Percentiles rank a stretch among this genome's conserved stretches.
phyloP scores from a whole-genome alignment of 2,113 vertebrate species.

The Alouatta palliata region DNA sequence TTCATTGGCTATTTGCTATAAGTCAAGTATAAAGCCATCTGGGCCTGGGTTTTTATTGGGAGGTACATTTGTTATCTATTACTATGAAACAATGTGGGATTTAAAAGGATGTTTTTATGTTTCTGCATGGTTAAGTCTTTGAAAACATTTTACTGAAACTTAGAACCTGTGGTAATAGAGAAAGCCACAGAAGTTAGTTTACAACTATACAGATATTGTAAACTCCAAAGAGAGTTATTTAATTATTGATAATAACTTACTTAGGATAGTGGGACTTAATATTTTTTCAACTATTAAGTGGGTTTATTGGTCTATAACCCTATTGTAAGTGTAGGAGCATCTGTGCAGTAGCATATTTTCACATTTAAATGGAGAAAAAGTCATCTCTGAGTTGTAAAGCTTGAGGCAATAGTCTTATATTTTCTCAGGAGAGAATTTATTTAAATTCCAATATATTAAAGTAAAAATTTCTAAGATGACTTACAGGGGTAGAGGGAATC shows the following conservation, averaged over 20 bases:
- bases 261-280: not conserved
- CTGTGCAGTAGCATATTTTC: not conserved
- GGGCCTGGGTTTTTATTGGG: not conserved
- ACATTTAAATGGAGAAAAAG: not conserved
- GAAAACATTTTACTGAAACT: not conserved
- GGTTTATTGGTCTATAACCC: not conserved
- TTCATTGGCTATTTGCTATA: not conserved
- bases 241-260: not conserved
- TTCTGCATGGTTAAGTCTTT: not conserved
- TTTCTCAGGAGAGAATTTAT: not conserved
- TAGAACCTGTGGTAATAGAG: not conserved
- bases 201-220: not conserved
- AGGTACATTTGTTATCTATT: not conserved
- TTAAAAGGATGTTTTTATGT: not conserved
- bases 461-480: not conserved
- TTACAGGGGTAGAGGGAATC: not conserved
- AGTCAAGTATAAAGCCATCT: not conserved
- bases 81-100: not conserved
- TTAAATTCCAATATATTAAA: constrained; percentile 10
- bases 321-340: not conserved
- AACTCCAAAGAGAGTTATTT: not conserved
- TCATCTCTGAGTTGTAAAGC: not conserved
- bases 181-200: not conserved
- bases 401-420: not conserved
- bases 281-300: not conserved